Percentiles rank a stretch among this genome's conserved stretches.
phyloP scores from a whole-genome alignment of 2,797 vertebrate genomes.

The Coccyzus lansbergi region DNA sequence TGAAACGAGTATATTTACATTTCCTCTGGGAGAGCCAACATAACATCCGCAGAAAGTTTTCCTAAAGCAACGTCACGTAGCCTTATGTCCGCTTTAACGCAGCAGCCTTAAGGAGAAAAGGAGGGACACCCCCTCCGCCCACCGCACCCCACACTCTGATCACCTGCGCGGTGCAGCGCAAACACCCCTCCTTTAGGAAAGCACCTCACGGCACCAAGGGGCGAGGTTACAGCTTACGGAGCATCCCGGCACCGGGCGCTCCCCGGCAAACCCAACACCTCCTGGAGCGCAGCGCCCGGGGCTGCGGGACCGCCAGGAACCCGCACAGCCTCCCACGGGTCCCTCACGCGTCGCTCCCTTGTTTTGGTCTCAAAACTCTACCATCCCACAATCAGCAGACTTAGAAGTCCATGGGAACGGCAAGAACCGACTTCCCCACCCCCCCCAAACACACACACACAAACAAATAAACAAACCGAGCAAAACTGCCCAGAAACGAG shows the following conservation, averaged over 20 bases:
- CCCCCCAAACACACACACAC: background rate
- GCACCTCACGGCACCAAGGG: no score
- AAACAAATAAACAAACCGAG: background rate
- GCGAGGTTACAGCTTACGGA: background rate
- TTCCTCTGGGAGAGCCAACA: background rate
- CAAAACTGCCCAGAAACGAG: fast-evolving
- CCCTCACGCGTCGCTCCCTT: background rate
- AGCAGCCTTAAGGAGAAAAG: background rate
- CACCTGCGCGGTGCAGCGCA: background rate
- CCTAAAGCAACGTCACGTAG: background rate
- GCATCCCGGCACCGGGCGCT: background rate
- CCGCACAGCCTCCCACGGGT: background rate
- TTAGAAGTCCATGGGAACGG: background rate
- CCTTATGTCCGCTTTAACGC: background rate
- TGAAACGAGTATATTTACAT: background rate
- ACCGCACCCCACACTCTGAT: background rate
- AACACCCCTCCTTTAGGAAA: background rate
- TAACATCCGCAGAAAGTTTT: background rate
- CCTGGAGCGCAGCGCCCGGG: no score
- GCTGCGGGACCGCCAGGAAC: background rate
- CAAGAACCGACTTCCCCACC: background rate
- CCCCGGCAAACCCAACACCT: background rate
- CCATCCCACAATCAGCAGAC: background rate
- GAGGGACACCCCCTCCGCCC: no score
- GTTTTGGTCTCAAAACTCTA: background rate